Evolutionary conservation across 2,797 vertebrate genomes (phyloP).

Genomic region (Alosa sapidissima): DNA sequence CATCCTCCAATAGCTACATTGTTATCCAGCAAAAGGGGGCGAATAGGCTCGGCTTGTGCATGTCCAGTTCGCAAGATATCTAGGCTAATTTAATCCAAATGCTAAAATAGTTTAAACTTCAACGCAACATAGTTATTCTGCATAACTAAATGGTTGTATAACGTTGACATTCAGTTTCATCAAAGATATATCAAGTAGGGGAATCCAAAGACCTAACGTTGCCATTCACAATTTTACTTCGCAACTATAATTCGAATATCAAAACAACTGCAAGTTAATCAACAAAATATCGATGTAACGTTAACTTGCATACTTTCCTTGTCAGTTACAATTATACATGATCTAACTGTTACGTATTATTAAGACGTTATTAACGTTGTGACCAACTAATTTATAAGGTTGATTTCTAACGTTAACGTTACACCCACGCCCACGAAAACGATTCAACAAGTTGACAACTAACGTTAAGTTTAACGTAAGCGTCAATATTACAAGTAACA

Average conservation of each 20-base stretch:
- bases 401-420: background rate
- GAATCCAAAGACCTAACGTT: background rate
- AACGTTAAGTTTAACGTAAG: background rate
- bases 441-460: conserved; percentile 14
- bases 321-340: background rate
- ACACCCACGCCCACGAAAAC: conserved; percentile 7
- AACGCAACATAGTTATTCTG: background rate
- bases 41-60: background rate
- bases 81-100: background rate
- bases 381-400: background rate
- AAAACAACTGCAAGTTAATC: background rate
- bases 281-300: background rate
- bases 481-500: background rate
- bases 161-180: no score
- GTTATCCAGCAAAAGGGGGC: background rate
- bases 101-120: background rate
- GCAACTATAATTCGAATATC: background rate
- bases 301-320: background rate
- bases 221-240: background rate
- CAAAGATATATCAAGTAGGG: background rate
- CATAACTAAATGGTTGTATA: no score
- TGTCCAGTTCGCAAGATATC: background rate
- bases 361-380: background rate
- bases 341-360: background rate
- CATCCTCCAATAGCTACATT: background rate